phyloP scores from a whole-genome alignment of 2,888 invertebrate genomes.

The Drosophila limbata region DNA sequence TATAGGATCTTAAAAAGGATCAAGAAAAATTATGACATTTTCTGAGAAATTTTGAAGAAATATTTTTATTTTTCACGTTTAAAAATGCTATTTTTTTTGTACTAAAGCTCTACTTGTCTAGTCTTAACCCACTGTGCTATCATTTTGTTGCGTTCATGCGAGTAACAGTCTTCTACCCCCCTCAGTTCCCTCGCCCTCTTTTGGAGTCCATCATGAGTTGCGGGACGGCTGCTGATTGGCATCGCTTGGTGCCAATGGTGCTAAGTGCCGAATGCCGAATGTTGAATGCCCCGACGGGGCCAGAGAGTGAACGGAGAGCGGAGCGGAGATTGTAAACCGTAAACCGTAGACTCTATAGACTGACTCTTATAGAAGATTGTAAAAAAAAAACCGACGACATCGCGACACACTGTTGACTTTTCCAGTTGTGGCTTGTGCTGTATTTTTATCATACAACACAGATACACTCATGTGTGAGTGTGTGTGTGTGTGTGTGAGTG shows the following conservation, averaged over 20 bases:
- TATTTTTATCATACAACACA: slow-evolving; percentile 50
- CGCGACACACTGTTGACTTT: slow-evolving; percentile 74
- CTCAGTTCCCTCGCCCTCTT: background rate
- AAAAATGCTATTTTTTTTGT: no score
- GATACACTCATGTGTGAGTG: slow-evolving; percentile 8
- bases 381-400: slow-evolving; percentile 23
- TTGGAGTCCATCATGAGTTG: slow-evolving; percentile 28
- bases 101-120: background rate
- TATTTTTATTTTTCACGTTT: no score
- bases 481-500: slow-evolving; percentile 33
- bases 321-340: slow-evolving; percentile 19
- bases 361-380: slow-evolving; percentile 34
- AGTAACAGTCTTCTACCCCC: slow-evolving; percentile 12
- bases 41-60: no score
- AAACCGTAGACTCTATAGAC: slow-evolving; percentile 27
- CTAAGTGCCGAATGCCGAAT: slow-evolving; percentile 81
- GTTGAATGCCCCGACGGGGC: slow-evolving; percentile 55
- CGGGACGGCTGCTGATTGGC: slow-evolving; percentile 61
- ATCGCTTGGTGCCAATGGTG: slow-evolving; percentile 77
- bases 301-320: slow-evolving; percentile 23
- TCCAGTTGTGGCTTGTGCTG: slow-evolving; percentile 59
- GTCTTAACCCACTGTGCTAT: slow-evolving; percentile 45
- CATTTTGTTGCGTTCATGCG: slow-evolving; percentile 31
- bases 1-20: no score
- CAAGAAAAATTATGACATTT: no score